Base-by-base conservation (phyloP, 2,113 vertebrate genomes). In the Noctilio leporinus region DNA sequence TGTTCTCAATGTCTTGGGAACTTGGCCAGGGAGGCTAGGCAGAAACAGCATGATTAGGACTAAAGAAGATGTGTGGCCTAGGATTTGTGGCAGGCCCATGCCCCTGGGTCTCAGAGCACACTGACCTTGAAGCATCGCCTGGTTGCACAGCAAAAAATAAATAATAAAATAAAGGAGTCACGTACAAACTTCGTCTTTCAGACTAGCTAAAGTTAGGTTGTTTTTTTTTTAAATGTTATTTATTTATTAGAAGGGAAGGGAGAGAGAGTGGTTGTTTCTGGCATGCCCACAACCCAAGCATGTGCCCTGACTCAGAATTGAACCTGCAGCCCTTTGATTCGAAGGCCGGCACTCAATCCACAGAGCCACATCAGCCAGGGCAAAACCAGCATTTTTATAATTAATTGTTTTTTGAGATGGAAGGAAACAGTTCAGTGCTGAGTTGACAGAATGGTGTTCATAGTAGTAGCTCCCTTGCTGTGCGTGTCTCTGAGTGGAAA, bases 301-400 rank as follows among this genome's bases (percentile, higher is more conserved):
- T n/a, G n/a, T n/a, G n/a, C n/a, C n/a, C n/a, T n/a, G n/a, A n/a
- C n/a, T n/a, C n/a, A n/a, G n/a, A n/a, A n/a, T n/a, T n/a, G n/a
- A n/a, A n/a, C n/a, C n/a, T n/a, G n/a, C n/a, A n/a, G n/a, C n/a
- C n/a, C n/a, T n/a, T n/a, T n/a, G n/a, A n/a, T n/a, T n/a, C n/a
- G n/a, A n/a, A n/a, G n/a, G n/a, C n/a, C n/a, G n/a, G n/a, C n/a
- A n/a, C n/a, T n/a, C n/a, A n/a, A n/a, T n/a, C n/a, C n/a, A n/a
- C n/a, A n/a, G n/a, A n/a, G n/a, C n/a, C n/a, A n/a, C n/a, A n/a
- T n/a, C n/a, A n/a, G n/a, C n/a, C n/a, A n/a, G n/a, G n/a, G n/a
- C n/a, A n/a, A n/a, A n/a, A n/a, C n/a, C n/a, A n/a, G n/a, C n/a
- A 65, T 85, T 89, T 86, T 86, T 78, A 64, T 86, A 53, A 59